Percentiles rank a stretch among this genome's conserved stretches.
These are phyloP conservation scores for Zosterops japonicus DNA, from an alignment of 2,113 vertebrate species.

Conservation along the genomic window DNA sequence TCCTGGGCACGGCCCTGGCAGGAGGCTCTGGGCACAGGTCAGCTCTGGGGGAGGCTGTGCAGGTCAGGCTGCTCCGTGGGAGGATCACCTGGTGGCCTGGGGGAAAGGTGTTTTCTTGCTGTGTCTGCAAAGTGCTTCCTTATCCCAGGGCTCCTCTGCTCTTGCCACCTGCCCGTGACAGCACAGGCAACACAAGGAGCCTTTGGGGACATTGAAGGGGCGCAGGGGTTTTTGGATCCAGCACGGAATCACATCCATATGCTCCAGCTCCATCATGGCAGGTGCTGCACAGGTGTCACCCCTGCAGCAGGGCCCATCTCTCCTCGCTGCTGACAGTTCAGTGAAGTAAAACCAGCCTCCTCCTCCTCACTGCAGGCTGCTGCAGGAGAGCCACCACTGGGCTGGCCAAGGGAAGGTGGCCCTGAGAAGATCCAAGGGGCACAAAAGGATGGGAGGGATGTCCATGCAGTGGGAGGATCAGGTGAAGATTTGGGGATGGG, in stretches of 20 bases:
- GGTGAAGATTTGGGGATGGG: not conserved
- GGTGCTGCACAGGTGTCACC: not conserved
- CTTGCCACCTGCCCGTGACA: not conserved
- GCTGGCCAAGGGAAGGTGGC: not conserved
- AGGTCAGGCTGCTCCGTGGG: not conserved
- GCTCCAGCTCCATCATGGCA: not conserved
- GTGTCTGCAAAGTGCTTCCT: not conserved
- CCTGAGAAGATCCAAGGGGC: not conserved
- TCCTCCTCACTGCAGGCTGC: conserved; percentile 33
- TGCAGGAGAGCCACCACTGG: not conserved
- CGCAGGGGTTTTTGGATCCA: not conserved
- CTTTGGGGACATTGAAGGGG: not conserved
- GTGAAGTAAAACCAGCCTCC: not conserved
- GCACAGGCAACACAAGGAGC: accelerated
- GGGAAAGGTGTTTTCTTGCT: not conserved
- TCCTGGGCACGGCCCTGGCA: not conserved
- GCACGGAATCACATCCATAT: accelerated
- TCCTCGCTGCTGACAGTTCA: not conserved
- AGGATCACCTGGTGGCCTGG: not conserved
- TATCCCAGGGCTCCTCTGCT: not conserved
- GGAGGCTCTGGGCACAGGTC: not conserved
- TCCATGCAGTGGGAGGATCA: accelerated
- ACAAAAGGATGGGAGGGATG: not conserved
- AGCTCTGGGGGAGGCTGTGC: not conserved
- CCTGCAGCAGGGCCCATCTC: not conserved